Base-by-base conservation (phyloP, 2,888 invertebrate species). In the Sphaerophoria rueppellii region DNA sequence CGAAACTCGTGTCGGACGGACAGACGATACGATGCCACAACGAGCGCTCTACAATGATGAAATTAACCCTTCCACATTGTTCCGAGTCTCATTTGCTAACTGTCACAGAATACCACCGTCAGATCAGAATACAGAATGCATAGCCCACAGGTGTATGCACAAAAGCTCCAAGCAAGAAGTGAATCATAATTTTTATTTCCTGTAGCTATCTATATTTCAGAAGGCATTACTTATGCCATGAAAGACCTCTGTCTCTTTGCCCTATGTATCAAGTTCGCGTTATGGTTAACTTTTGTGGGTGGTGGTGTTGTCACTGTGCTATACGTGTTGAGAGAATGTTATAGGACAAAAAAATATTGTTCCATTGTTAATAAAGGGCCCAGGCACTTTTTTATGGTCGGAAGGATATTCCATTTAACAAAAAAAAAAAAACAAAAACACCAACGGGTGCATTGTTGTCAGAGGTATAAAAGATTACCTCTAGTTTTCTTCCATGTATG, bases 391-490 rank as follows among this genome's bases (percentile, higher is more conserved):
- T 65, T 71, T 67, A 81, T 85, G 76, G 81, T 67, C 73, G 76
- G 72, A 40, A 65, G 67, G 81, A 69, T 76, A 81, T 85, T 72
- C 67, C 65, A 73, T 69, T 71, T 69, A 71, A 7, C 69, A 63
- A 4, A 57, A 7, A n/a, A 11, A n/a, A n/a, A 9, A 14, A 60
- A 35, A 6, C 60, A n/a, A n/a, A 24, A 24, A 6, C 40, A 46
- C 50, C 73, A 77, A 54, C 58, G 58, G 73, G 73, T 85, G 81
- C 73, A 85, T 85, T 85, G 81, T 85, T 85, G 85, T 85, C 81
- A 81, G 85, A 81, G 76, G 65, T 77, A 85, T 85, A 85, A 85
- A 85, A 77, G 85, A 85, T 85, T 85, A 85, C 81, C 85, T 81
- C 58, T 4, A 81, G 76, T 63, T 73, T 54, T 85, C 48, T 70